phyloP scores from a whole-genome alignment of 2,888 invertebrate genomes.

The Rhingia campestris region DNA sequence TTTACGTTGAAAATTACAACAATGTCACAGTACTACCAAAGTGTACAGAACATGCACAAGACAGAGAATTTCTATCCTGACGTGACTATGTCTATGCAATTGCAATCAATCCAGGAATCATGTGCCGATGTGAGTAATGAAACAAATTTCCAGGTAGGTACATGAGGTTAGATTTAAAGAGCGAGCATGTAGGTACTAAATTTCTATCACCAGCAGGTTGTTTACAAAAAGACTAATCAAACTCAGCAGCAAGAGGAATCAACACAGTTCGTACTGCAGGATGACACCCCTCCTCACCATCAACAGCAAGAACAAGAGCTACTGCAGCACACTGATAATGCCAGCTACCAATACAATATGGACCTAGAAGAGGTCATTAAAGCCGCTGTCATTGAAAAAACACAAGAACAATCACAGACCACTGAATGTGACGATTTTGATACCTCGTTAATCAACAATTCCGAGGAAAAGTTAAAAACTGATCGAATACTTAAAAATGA shows the following conservation, averaged over 20 bases:
- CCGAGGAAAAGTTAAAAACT: conserved; percentile 78
- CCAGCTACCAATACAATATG: conserved; percentile 75
- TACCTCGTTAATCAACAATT: too few relatives aligned
- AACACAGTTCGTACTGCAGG: conserved; percentile 74
- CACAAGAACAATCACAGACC: conserved; percentile 77
- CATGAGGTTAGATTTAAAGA: too few relatives aligned
- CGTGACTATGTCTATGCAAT: conserved; percentile 84
- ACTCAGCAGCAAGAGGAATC: conserved; percentile 75
- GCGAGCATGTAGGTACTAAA: background rate
- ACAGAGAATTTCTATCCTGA: conserved; percentile 87
- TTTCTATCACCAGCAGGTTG: conserved; percentile 80
- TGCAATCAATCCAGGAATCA: conserved; percentile 81
- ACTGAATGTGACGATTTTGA: conserved; percentile 77
- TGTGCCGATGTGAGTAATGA: conserved; percentile 79
- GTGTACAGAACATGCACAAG: conserved; percentile 85
- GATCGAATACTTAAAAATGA: conserved; percentile 78
- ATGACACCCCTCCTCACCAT: conserved; percentile 77
- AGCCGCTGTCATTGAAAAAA: conserved; percentile 81
- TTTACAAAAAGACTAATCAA: conserved; percentile 80
- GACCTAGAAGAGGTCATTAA: conserved; percentile 82
- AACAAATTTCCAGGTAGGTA: conserved; percentile 77
- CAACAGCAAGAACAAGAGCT: conserved; percentile 78
- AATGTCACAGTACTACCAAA: conserved; percentile 89
- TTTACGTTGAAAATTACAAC: conserved; percentile 19
- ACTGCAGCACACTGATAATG: conserved; percentile 70